Conservation (phyloP, 2,113 vertebrate species). For the Rhegmatorhina hoffmannsi region DNA sequence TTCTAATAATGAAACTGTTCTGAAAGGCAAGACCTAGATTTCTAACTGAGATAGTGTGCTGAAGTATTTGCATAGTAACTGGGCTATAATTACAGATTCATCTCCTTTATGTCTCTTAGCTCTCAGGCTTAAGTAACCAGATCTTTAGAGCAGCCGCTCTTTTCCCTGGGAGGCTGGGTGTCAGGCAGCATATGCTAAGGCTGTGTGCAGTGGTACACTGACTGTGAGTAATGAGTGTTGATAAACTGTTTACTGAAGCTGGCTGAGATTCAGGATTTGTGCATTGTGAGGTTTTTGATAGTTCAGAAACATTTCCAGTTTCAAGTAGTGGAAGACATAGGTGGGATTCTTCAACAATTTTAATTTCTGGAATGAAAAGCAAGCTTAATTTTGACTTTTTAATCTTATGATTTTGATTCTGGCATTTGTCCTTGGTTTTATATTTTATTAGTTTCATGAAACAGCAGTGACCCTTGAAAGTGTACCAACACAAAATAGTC, state of each 20-base stretch:
- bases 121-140: slow-evolving; percentile 35
- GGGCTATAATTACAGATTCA: slow-evolving; percentile 61
- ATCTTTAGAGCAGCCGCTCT: not conserved
- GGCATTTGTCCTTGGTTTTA: not conserved
- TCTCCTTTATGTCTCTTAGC: slow-evolving; percentile 41
- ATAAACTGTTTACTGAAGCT: slow-evolving; percentile 51
- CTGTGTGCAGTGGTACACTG: slow-evolving; percentile 27
- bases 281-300: not conserved
- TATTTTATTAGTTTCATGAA: not conserved
- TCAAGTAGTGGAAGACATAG: not conserved
- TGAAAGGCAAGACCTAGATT: slow-evolving; percentile 60
- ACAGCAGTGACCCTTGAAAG: not conserved
- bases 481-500: not conserved
- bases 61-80: slow-evolving; percentile 50
- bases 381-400: not conserved
- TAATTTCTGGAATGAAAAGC: not conserved
- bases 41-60: slow-evolving; percentile 25
- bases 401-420: not conserved
- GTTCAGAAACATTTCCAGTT: not conserved
- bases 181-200: slow-evolving; percentile 45
- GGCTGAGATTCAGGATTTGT: slow-evolving; percentile 47
- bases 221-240: slow-evolving; percentile 60
- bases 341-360: not conserved
- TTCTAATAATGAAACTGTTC: slow-evolving; percentile 62
- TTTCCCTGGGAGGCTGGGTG: slow-evolving; percentile 13